These are phyloP conservation scores for Solenodon paradoxus DNA, from an alignment of 2,113 vertebrate species.

Conservation along the genomic window DNA sequence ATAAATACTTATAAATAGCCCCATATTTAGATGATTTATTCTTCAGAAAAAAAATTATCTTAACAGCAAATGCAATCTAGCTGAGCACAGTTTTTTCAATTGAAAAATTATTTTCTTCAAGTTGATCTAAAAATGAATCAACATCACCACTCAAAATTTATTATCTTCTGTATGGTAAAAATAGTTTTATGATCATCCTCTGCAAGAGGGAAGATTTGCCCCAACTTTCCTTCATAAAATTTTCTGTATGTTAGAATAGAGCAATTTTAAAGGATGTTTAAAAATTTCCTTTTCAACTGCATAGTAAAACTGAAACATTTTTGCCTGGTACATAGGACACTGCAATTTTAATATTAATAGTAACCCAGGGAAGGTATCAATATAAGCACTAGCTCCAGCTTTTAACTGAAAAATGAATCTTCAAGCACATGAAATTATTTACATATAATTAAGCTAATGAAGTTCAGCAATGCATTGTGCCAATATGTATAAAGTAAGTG, in stretches of 20 bases:
- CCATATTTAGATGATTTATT: not conserved
- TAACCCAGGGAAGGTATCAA: not conserved
- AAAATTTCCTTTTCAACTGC: not conserved
- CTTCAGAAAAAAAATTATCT: not conserved
- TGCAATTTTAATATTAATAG: not conserved
- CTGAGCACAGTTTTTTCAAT: not conserved
- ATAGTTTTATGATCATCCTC: not conserved
- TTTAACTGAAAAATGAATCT: slow-evolving; percentile 9
- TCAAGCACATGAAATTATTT: not conserved
- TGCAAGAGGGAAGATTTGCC: not conserved
- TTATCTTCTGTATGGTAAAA: not conserved
- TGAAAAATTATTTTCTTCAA: not conserved
- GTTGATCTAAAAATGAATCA: slow-evolving; percentile 1
- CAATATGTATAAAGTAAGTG: not conserved
- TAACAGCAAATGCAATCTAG: not conserved
- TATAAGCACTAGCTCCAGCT: not conserved
- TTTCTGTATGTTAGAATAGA: not conserved
- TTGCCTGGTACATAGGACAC: not conserved
- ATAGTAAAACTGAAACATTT: not conserved
- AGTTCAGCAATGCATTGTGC: not conserved
- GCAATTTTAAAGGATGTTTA: not conserved
- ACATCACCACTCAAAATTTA: not conserved
- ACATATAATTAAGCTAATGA: slow-evolving; percentile 16
- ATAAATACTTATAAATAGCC: not conserved
- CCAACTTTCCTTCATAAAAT: not conserved